phyloP scores from a whole-genome alignment of 1,140 invertebrate genomes.

The Brachionus rotundiformis region DNA sequence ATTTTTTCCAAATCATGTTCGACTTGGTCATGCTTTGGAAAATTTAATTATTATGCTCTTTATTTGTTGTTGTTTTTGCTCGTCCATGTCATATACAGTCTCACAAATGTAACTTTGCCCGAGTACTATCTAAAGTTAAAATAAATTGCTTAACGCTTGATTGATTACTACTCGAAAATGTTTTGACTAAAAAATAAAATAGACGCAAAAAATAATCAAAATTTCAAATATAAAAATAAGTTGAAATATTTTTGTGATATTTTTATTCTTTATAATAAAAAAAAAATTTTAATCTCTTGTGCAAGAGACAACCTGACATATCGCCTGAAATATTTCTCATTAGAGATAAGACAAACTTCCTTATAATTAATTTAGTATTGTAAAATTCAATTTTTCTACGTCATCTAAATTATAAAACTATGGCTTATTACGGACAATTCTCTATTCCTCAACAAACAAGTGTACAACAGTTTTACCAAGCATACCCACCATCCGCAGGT shows the following conservation, averaged over 20 bases:
- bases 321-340: not conserved
- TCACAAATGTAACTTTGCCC: conserved; percentile 12
- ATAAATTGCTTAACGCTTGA: conserved; percentile 48
- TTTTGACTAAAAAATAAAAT: conserved; percentile 28
- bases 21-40: conserved; percentile 22
- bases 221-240: conserved; percentile 34
- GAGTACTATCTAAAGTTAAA: conserved; percentile 33
- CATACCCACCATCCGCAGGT: conserved; percentile 6
- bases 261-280: conserved; percentile 27
- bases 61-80: conserved; percentile 3
- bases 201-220: conserved; percentile 17
- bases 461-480: conserved; percentile 16
- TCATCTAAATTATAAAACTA: conserved; percentile 20
- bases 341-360: conserved; percentile 12
- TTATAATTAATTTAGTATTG: not conserved
- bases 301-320: conserved; percentile 6
- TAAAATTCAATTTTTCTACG: conserved; percentile 13
- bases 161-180: conserved; percentile 40
- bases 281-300: not conserved
- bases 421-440: conserved; percentile 30
- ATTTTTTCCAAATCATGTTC: not conserved
- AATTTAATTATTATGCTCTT: conserved; percentile 30
- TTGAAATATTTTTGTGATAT: conserved; percentile 40
- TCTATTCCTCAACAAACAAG: not conserved
- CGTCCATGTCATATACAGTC: not conserved